These are phyloP conservation scores for Anastatus disparis DNA, from an alignment of 1,140 invertebrate genomes.

Conservation along the genomic window DNA sequence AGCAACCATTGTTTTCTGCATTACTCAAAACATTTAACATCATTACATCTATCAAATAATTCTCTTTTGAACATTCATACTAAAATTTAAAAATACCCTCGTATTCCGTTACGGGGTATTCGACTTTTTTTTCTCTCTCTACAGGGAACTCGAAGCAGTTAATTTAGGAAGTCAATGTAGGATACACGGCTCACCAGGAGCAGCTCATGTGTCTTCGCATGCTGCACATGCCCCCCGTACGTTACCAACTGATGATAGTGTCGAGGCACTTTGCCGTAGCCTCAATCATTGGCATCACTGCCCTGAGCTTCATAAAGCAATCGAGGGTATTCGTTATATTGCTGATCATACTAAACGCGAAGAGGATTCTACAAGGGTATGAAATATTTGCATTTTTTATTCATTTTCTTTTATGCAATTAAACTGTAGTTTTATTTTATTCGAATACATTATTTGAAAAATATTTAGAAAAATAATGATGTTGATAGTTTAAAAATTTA, in stretches of 20 bases:
- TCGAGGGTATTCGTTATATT: constrained; percentile 91
- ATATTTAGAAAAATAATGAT: too few relatives aligned
- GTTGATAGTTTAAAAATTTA: too few relatives aligned
- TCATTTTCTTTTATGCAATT: neutral
- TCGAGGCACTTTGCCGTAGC: constrained; percentile 67
- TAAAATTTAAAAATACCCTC: too few relatives aligned
- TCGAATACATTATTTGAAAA: too few relatives aligned
- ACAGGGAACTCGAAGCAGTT: constrained; percentile 70
- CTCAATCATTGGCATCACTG: constrained; percentile 82
- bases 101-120: too few relatives aligned
- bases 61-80: too few relatives aligned
- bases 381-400: constrained; percentile 28
- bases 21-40: too few relatives aligned
- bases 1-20: too few relatives aligned
- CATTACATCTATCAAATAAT: too few relatives aligned
- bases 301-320: constrained; percentile 91
- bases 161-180: constrained; percentile 70
- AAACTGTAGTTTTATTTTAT: neutral
- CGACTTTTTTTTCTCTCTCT: too few relatives aligned
- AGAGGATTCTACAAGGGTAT: constrained; percentile 90
- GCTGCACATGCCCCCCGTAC: constrained; percentile 51
- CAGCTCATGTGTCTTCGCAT: constrained; percentile 66
- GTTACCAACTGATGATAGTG: constrained; percentile 60
- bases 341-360: constrained; percentile 92
- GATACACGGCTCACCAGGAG: constrained; percentile 72